Evolutionary conservation across 2,888 invertebrate genomes (phyloP).

Genomic region (Limnephilus marmoratus): DNA sequence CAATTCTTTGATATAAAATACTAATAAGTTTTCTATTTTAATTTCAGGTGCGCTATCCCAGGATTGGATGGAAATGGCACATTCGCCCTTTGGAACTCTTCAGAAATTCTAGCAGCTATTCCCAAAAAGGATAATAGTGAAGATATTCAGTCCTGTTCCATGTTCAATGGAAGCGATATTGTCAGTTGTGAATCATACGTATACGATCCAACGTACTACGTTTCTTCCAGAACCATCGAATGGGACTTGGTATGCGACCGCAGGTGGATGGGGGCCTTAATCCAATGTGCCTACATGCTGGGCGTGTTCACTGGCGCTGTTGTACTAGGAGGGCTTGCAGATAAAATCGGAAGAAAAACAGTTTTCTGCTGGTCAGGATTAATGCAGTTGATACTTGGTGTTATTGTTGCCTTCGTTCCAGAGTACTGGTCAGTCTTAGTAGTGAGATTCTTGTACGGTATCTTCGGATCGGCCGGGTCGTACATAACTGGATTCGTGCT

Average conservation of each 20-base stretch:
- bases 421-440: constrained; percentile 85
- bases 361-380: constrained; percentile 89
- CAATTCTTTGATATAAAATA: background rate
- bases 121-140: constrained; percentile 77
- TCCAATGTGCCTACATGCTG: constrained; percentile 89
- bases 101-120: constrained; percentile 76
- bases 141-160: constrained; percentile 80
- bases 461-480: constrained; percentile 90
- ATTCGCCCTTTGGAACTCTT: constrained; percentile 77
- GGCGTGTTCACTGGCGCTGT: constrained; percentile 92
- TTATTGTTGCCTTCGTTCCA: constrained; percentile 86
- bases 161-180: constrained; percentile 73
- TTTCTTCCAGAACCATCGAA: constrained; percentile 86
- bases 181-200: constrained; percentile 78
- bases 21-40: constrained; percentile 28
- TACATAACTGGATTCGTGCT: constrained; percentile 83
- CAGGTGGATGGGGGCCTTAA: constrained; percentile 89
- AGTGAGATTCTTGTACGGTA: constrained; percentile 84
- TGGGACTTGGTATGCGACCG: constrained; percentile 89
- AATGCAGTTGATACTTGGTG: constrained; percentile 83
- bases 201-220: constrained; percentile 85
- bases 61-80: constrained; percentile 77
- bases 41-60: constrained; percentile 79
- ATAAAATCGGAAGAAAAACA: constrained; percentile 88
- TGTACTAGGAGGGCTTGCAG: constrained; percentile 87